These are phyloP conservation scores for Lineus longissimus DNA, from an alignment of 1,140 invertebrate species.

Conservation along the genomic window DNA sequence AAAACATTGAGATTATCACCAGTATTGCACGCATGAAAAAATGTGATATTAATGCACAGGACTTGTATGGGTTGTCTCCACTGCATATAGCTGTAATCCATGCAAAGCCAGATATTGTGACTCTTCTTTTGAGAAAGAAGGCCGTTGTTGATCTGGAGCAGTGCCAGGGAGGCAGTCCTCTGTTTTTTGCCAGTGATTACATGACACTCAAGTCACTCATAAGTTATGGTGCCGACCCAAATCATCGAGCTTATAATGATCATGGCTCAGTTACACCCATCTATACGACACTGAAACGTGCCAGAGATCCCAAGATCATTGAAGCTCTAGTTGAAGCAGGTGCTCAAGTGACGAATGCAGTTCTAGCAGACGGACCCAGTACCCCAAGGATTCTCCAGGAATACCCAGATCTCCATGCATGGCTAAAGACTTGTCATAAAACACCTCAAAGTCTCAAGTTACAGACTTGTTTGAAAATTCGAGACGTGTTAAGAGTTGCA, in stretches of 20 bases:
- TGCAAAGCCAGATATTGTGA: neutral
- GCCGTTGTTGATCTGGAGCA: neutral
- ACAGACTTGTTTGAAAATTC: neutral
- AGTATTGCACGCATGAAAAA: neutral
- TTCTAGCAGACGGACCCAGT: neutral
- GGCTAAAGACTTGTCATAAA: neutral
- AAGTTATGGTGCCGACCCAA: conserved; percentile 1
- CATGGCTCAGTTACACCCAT: neutral
- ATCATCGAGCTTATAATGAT: neutral
- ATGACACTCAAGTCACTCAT: neutral
- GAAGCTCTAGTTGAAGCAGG: neutral
- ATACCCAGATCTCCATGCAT: neutral
- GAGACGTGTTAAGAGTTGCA: neutral
- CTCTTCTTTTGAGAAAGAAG: neutral
- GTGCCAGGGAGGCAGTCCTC: neutral
- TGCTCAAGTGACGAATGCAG: neutral
- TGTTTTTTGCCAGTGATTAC: neutral
- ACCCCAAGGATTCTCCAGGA: neutral
- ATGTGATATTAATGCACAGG: neutral
- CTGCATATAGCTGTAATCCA: conserved; percentile 4
- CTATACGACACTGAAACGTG: neutral
- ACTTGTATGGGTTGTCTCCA: conserved; percentile 2
- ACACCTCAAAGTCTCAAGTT: neutral
- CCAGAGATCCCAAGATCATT: neutral
- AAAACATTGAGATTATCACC: neutral